A percentile compares a stretch with the other conserved stretches of the same genome.
phyloP scores from a whole-genome alignment of 53 echinoderm and acorn worm genomes.

The Apostichopus leukothele region DNA sequence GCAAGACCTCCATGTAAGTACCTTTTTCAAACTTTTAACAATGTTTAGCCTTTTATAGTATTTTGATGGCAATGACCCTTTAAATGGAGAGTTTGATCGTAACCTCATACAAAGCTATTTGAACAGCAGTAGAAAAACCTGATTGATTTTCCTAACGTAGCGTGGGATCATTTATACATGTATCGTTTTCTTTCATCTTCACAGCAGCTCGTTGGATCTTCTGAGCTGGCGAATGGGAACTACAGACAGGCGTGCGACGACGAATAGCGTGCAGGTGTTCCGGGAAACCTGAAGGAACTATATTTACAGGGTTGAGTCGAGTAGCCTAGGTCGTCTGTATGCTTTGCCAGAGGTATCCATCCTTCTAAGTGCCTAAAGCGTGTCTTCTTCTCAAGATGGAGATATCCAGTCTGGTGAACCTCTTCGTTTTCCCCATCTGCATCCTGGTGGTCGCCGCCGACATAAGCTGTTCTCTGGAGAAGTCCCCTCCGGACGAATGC shows the following conservation, averaged over 20 bases:
- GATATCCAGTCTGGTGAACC: background rate
- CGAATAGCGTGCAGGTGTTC: background rate
- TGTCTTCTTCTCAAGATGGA: conserved; percentile 17
- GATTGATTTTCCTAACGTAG: no score
- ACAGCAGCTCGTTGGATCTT: background rate
- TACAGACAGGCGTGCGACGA: no score
- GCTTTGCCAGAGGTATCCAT: background rate
- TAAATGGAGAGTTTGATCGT: no score
- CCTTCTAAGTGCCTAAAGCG: conserved; percentile 33
- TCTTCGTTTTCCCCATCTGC: background rate
- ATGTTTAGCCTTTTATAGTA: no score
- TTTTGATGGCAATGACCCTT: no score
- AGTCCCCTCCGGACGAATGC: background rate
- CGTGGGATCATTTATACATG: no score
- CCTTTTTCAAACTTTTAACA: no score
- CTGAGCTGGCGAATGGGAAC: background rate
- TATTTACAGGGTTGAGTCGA: background rate
- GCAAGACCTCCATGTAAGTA: no score
- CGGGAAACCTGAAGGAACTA: background rate
- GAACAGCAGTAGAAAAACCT: no score
- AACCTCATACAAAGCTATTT: no score
- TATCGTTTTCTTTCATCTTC: no score
- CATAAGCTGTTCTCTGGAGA: no score
- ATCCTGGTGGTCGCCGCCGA: conserved; percentile 20
- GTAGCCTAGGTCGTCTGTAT: background rate